A percentile compares a stretch with the other conserved stretches of the same genome.
Conservation (phyloP, 2,888 invertebrate genomes). For the Tethea ocularis region DNA sequence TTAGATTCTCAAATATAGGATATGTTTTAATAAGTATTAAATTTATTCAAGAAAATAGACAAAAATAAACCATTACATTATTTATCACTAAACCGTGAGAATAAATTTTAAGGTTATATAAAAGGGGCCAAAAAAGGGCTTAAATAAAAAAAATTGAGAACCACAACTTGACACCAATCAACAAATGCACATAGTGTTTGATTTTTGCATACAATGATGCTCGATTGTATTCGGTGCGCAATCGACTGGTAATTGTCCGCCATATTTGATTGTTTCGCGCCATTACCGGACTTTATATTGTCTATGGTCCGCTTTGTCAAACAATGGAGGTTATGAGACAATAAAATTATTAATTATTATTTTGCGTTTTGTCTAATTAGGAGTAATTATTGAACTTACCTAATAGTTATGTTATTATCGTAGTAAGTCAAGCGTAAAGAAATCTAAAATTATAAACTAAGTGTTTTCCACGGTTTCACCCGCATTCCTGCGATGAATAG, state of each 20-base stretch:
- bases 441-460: too few relatives aligned
- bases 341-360: slow-evolving; percentile 42
- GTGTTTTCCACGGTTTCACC: too few relatives aligned
- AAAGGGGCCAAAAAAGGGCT: background rate
- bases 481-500: too few relatives aligned
- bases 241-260: slow-evolving; percentile 66
- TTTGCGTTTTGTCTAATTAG: slow-evolving; percentile 43
- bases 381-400: background rate
- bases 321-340: slow-evolving; percentile 54
- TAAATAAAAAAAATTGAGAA: slow-evolving; percentile 32
- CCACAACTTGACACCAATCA: slow-evolving; percentile 43
- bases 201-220: slow-evolving; percentile 65
- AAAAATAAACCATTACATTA: too few relatives aligned
- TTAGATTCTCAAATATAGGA: too few relatives aligned
- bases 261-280: slow-evolving; percentile 62
- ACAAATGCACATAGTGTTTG: slow-evolving; percentile 33
- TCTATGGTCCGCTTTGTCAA: slow-evolving; percentile 53
- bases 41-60: too few relatives aligned
- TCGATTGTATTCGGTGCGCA: slow-evolving; percentile 47
- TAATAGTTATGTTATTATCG: too few relatives aligned
- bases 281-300: slow-evolving; percentile 46
- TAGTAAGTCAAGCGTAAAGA: too few relatives aligned
- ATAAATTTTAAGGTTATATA: background rate
- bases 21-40: too few relatives aligned
- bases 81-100: too few relatives aligned